Percentiles rank a stretch among this genome's conserved stretches.
phyloP scores from a whole-genome alignment of 2,113 vertebrate genomes.

The Gobio gobio region DNA sequence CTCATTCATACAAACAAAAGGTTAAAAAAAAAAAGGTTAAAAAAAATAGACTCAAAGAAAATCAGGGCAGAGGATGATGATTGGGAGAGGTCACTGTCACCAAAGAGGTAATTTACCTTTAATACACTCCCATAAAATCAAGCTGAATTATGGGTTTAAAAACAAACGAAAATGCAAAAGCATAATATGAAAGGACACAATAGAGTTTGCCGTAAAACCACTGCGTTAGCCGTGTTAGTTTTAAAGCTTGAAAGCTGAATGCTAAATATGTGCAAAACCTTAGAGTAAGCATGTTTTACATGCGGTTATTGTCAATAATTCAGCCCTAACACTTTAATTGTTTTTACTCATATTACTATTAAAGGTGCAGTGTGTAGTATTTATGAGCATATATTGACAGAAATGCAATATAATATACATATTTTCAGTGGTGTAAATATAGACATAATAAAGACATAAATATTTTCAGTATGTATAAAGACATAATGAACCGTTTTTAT shows the following conservation, averaged over 20 bases:
- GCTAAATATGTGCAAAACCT: background rate
- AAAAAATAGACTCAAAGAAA: background rate
- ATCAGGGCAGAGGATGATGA: background rate
- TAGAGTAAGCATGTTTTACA: background rate
- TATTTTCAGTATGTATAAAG: too few species aligned
- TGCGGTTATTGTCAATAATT: background rate
- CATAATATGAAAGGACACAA: slow-evolving; percentile 36
- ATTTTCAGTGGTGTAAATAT: too few species aligned
- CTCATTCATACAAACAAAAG: background rate
- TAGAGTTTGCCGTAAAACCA: slow-evolving; percentile 27
- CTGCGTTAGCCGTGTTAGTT: slow-evolving; percentile 22
- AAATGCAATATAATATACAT: too few species aligned
- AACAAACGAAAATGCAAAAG: slow-evolving; percentile 52
- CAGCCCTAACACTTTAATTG: background rate
- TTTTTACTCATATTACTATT: background rate
- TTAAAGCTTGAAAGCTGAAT: background rate
- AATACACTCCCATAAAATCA: slow-evolving; percentile 21
- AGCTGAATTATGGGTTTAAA: slow-evolving; percentile 47
- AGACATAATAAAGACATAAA: too few species aligned
- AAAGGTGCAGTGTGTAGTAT: too few species aligned
- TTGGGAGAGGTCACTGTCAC: slow-evolving; percentile 1
- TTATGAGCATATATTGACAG: too few species aligned
- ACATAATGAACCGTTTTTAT: too few species aligned
- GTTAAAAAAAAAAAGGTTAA: background rate
- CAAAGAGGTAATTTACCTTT: slow-evolving; percentile 26